Percentiles rank a stretch among this genome's conserved stretches.
Evolutionary conservation across 92 coral and sea anemone genomes (phyloP).

Genomic region (Porites rus): DNA sequence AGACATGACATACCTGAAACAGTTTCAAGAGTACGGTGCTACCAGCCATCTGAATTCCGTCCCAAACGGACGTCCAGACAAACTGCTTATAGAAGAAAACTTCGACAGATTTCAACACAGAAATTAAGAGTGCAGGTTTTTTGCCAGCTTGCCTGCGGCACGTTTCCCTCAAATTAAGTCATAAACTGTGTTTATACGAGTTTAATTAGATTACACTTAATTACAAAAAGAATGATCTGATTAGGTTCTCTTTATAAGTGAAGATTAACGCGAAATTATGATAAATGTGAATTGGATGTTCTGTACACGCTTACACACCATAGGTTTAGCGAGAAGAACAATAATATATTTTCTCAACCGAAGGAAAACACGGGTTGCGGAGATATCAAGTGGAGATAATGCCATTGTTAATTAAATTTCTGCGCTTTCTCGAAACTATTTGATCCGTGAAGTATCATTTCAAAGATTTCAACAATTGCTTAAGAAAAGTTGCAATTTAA

Average conservation of each 20-base stretch:
- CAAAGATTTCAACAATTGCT: constrained; percentile 23
- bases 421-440: neutral
- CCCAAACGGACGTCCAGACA: neutral
- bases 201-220: constrained; percentile 40
- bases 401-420: neutral
- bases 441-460: constrained; percentile 35
- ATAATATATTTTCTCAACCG: neutral
- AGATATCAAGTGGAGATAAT: neutral
- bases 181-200: constrained; percentile 32
- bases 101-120: neutral
- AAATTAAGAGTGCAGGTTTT: neutral
- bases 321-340: neutral
- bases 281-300: neutral
- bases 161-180: constrained; percentile 14
- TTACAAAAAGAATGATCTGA: constrained; percentile 30
- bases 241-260: constrained; percentile 16
- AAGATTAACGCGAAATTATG: constrained; percentile 9
- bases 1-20: constrained; percentile 8
- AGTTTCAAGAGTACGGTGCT: neutral
- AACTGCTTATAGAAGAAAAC: too few relatives aligned
- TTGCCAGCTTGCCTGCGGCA: constrained; percentile 22
- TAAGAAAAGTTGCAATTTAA: neutral
- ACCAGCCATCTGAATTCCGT: neutral
- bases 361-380: neutral
- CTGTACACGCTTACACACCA: neutral